These are phyloP conservation scores for Peromyscus leucopus DNA, from an alignment of 2,113 vertebrate genomes.

Conservation along the genomic window DNA sequence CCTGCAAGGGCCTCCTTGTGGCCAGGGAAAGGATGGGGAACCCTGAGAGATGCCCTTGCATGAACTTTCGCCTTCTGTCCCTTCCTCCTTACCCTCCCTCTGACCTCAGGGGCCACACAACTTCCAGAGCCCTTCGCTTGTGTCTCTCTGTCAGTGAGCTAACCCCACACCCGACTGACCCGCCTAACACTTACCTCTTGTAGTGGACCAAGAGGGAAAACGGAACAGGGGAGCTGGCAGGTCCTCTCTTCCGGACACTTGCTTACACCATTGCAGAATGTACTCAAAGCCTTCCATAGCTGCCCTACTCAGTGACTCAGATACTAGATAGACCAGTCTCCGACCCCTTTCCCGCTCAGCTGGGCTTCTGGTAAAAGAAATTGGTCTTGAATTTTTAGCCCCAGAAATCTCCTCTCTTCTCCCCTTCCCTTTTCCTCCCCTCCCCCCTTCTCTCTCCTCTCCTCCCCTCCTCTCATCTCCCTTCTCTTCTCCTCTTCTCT, in stretches of 20 bases:
- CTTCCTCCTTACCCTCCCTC: not conserved
- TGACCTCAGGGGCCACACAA: not conserved
- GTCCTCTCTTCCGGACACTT: not conserved
- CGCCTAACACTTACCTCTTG: not conserved
- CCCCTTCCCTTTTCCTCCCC: rapidly evolving
- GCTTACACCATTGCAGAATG: not conserved
- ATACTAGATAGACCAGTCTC: not conserved
- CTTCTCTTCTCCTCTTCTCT: no score
- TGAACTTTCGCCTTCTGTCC: not conserved
- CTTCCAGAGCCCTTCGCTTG: not conserved
- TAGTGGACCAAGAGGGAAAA: not conserved
- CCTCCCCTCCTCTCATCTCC: rapidly evolving
- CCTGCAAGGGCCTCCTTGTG: not conserved
- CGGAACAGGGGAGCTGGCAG: no score
- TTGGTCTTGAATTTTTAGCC: not conserved
- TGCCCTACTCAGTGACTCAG: not conserved
- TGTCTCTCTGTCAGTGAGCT: not conserved
- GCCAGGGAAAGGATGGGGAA: not conserved
- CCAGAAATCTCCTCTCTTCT: not conserved
- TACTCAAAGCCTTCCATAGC: no score
- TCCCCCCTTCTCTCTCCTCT: no score
- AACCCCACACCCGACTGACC: not conserved
- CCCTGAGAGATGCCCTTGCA: not conserved
- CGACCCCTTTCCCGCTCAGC: not conserved
- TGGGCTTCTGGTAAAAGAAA: not conserved